Evolutionary conservation across 2,113 vertebrate species (phyloP).

Genomic region (Columbina picui): DNA sequence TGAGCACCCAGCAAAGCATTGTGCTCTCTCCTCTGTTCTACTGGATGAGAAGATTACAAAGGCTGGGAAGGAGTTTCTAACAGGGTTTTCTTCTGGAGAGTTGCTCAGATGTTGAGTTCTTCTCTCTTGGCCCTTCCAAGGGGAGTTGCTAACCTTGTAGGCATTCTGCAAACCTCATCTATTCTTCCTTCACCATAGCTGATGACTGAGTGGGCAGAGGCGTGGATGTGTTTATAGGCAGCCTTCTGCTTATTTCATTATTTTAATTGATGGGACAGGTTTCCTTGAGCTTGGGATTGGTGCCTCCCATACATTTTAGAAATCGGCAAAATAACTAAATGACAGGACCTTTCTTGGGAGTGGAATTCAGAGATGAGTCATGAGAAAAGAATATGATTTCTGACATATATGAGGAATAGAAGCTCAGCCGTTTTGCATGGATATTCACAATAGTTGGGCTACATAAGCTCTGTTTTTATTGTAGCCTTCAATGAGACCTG

Average conservation of each 20-base stretch:
- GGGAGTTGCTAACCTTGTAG: not conserved
- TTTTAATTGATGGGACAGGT: conserved; percentile 50
- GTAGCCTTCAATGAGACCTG: conserved; percentile 1
- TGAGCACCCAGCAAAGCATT: not conserved
- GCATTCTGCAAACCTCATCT: conserved; percentile 14
- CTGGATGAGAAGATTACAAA: not conserved
- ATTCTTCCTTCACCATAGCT: conserved; percentile 7
- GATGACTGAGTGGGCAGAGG: conserved; percentile 23
- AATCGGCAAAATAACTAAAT: conserved; percentile 35
- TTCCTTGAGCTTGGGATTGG: conserved; percentile 18
- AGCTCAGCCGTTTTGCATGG: not conserved
- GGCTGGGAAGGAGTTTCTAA: not conserved
- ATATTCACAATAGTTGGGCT: conserved; percentile 1
- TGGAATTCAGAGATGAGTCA: conserved; percentile 46
- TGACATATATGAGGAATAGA: conserved; percentile 23
- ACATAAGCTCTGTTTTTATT: conserved; percentile 10
- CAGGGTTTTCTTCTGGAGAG: not conserved
- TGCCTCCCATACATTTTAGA: conserved; percentile 40
- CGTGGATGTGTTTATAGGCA: conserved; percentile 41
- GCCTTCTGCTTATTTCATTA: conserved; percentile 43
- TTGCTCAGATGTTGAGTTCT: not conserved
- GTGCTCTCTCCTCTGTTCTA: not conserved
- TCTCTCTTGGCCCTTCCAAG: not conserved
- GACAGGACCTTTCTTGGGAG: conserved; percentile 34
- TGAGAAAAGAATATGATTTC: conserved; percentile 34